Conservation (phyloP, 2,797 vertebrate genomes). For the Myotis pilosus region DNA sequence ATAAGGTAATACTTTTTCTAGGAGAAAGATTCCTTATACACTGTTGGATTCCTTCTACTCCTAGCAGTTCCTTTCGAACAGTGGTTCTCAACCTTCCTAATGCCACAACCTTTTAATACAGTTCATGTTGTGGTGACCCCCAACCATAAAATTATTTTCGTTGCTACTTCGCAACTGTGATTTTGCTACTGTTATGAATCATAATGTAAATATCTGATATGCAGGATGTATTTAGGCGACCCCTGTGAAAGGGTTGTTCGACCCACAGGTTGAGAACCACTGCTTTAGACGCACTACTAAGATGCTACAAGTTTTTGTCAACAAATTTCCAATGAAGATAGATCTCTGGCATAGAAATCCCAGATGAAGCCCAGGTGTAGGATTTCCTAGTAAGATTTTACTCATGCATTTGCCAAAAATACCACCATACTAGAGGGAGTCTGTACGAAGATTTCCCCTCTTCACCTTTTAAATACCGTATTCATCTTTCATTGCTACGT, state of each 20-base stretch:
- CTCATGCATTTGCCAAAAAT: background rate
- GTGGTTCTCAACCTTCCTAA: too few species aligned
- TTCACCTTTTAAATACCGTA: background rate
- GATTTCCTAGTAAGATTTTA: background rate
- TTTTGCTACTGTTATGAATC: too few species aligned
- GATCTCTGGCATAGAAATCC: background rate
- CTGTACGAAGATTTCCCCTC: background rate
- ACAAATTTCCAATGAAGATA: background rate
- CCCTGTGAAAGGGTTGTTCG: too few species aligned
- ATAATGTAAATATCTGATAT: too few species aligned
- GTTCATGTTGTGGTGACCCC: too few species aligned
- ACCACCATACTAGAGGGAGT: background rate
- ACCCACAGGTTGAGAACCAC: too few species aligned
- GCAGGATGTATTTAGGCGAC: too few species aligned
- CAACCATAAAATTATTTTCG: too few species aligned
- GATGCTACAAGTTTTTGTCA: background rate
- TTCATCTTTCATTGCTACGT: background rate
- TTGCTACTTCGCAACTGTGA: too few species aligned
- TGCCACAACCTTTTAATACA: too few species aligned
- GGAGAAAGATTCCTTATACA: background rate
- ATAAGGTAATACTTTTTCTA: background rate
- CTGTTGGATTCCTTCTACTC: background rate
- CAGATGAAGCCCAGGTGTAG: background rate
- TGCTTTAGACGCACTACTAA: background rate
- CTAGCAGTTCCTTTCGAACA: background rate